These are phyloP conservation scores for Pomatorhinus ruficollis DNA, from an alignment of 2,113 vertebrate species.

Conservation along the genomic window DNA sequence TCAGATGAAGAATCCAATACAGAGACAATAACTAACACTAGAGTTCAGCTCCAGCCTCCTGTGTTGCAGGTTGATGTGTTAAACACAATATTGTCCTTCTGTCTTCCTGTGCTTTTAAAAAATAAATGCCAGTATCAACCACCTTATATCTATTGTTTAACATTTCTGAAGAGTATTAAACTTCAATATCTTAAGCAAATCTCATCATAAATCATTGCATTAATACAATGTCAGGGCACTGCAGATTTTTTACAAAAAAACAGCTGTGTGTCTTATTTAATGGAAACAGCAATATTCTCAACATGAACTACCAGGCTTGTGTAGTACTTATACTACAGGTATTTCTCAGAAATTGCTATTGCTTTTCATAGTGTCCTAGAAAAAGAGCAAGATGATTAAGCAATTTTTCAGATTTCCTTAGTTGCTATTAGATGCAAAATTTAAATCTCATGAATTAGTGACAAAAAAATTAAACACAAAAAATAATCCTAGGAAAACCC, in stretches of 20 bases:
- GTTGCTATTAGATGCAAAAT: background rate
- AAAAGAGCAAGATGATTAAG: background rate
- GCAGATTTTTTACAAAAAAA: background rate
- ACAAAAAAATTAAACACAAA: background rate
- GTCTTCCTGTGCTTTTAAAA: background rate
- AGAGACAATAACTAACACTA: background rate
- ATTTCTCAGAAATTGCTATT: background rate
- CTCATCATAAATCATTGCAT: background rate
- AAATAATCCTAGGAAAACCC: background rate
- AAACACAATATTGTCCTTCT: background rate
- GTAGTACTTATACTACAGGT: background rate
- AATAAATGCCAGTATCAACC: background rate
- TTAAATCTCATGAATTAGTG: background rate
- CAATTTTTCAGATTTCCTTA: background rate
- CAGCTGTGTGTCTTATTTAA: background rate
- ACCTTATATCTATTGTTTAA: background rate
- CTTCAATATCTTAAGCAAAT: background rate
- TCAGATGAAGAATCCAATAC: background rate
- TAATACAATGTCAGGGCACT: background rate
- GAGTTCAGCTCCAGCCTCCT: background rate
- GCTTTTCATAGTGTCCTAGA: background rate
- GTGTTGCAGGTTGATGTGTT: background rate
- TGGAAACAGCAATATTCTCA: background rate
- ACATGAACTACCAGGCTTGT: background rate
- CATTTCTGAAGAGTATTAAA: background rate